These are phyloP conservation scores for Phodopus roborovskii DNA, from an alignment of 2,113 vertebrate species.

Conservation along the genomic window DNA sequence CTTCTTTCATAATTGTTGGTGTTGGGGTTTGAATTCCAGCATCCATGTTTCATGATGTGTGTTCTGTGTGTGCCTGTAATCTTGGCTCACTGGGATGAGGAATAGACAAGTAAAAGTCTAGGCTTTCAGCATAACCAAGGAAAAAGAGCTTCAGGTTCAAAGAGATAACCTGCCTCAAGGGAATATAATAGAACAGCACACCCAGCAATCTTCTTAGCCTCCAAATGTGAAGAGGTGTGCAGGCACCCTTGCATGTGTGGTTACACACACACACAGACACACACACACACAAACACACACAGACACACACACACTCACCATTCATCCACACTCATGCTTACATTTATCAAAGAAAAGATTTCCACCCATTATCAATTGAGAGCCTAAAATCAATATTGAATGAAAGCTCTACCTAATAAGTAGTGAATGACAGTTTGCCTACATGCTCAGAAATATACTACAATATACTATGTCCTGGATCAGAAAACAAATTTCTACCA, in stretches of 20 bases:
- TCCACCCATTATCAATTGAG: background rate
- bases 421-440: background rate
- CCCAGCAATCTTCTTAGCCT: background rate
- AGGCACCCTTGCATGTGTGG: too few species aligned
- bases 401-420: background rate
- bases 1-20: background rate
- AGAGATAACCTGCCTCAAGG: background rate
- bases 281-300: background rate
- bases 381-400: background rate
- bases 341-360: background rate
- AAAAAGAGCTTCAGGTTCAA: background rate
- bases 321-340: background rate
- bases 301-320: background rate
- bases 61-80: background rate
- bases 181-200: background rate
- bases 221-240: background rate
- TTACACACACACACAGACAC: background rate
- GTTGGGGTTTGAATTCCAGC: background rate
- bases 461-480: background rate
- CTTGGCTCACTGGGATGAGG: background rate
- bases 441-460: background rate
- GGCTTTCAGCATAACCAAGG: background rate
- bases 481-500: background rate
- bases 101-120: background rate
- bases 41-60: background rate